These are phyloP conservation scores for Loripinus fragilis DNA, from an alignment of 2,888 invertebrate genomes.

Conservation along the genomic window DNA sequence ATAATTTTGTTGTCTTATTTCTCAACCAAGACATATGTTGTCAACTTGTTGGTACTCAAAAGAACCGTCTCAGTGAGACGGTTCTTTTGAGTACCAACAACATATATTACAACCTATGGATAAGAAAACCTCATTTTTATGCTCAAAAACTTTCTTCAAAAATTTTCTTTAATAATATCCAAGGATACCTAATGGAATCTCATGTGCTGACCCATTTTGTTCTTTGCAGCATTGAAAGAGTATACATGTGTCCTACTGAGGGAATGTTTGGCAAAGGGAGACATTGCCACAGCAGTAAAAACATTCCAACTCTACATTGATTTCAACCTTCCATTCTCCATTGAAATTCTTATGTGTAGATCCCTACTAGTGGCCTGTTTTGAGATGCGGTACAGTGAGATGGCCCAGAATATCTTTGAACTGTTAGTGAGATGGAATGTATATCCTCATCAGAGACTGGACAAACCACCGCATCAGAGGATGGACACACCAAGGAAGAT, in stretches of 20 bases:
- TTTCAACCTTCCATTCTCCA: conserved; percentile 1
- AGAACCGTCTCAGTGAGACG: too few relatives aligned
- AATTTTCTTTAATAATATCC: too few relatives aligned
- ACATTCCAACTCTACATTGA: conserved; percentile 1
- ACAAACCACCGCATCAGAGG: neutral
- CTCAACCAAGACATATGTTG: too few relatives aligned
- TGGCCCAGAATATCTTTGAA: neutral
- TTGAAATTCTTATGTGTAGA: conserved; percentile 9
- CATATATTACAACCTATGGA: too few relatives aligned
- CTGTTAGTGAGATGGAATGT: neutral
- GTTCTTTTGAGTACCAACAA: too few relatives aligned
- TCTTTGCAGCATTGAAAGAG: neutral
- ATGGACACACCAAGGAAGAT: neutral
- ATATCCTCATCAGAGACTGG: neutral
- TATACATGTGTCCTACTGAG: neutral
- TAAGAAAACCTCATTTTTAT: too few relatives aligned
- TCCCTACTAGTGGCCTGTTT: conserved; percentile 16
- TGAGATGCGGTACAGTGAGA: neutral
- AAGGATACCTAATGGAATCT: too few relatives aligned
- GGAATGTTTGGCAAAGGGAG: neutral
- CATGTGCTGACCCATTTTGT: too few relatives aligned
- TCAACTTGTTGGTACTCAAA: too few relatives aligned
- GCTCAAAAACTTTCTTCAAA: too few relatives aligned
- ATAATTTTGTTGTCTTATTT: too few relatives aligned
- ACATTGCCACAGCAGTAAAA: conserved; percentile 3